These are phyloP conservation scores for Alfaro cultratus DNA, from an alignment of 2,797 vertebrate species.

Conservation along the genomic window DNA sequence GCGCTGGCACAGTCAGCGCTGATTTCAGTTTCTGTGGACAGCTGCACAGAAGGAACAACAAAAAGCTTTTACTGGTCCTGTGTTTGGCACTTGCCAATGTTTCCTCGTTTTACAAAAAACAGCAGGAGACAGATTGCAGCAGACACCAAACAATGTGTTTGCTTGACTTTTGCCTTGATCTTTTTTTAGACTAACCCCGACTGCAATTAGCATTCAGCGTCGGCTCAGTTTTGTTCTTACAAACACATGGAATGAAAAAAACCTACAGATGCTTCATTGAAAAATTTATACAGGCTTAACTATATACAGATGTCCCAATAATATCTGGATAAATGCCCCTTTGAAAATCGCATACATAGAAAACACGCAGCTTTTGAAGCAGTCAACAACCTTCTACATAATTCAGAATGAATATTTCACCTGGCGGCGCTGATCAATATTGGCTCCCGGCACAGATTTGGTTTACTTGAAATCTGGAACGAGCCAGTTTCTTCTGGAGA, in stretches of 20 bases:
- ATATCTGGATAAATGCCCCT: too few species aligned
- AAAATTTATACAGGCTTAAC: background rate
- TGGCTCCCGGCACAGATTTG: too few species aligned
- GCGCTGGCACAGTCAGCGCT: constrained; percentile 17
- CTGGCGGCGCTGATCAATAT: too few species aligned
- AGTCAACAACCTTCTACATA: too few species aligned
- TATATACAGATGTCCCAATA: too few species aligned
- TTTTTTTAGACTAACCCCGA: constrained; percentile 19
- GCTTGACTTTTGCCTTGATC: constrained; percentile 47
- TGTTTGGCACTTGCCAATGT: constrained; percentile 54
- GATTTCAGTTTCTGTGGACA: constrained; percentile 60
- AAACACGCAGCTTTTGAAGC: too few species aligned
- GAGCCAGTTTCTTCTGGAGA: too few species aligned
- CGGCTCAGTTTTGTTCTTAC: background rate
- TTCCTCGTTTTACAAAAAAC: constrained; percentile 62
- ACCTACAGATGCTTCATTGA: background rate
- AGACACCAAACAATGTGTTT: constrained; percentile 55
- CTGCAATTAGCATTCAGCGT: background rate
- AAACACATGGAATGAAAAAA: background rate
- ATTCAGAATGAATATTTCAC: too few species aligned
- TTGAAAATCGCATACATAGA: too few species aligned
- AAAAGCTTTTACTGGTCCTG: constrained; percentile 64
- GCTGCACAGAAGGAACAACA: constrained; percentile 56
- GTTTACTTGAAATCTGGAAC: too few species aligned
- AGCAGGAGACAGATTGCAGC: constrained; percentile 59